Evolutionary conservation across 2,113 vertebrate species (phyloP), one percentile per base, ranked within the genome.

Genomic region (Vimba vimba): DNA sequence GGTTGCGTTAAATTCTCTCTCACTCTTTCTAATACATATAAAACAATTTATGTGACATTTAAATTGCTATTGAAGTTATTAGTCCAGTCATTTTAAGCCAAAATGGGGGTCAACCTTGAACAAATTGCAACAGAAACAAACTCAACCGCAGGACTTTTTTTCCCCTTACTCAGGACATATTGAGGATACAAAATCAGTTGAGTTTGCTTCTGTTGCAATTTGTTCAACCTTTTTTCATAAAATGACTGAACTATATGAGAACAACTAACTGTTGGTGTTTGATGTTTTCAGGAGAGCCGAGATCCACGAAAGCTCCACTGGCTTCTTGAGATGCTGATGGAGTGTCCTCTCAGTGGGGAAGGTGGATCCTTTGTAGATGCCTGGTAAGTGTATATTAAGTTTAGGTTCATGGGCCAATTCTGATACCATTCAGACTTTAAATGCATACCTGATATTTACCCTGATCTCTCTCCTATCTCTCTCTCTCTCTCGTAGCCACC

Each of bases 331-430:
- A 88, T 99, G 91, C 93, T 99, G 66, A 95, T 99, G 96, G 97
- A 99, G 87, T 96, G 96, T 77, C 98, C 97, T 1, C 80, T 99
- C 86, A 97, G 96, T 33, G 97, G 97, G 52, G 97, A 99, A 95
- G 97, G 97, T 47, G 96, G 98, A 75, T 99, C 98, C 0, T 99
- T 98, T 95, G 96, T 97, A 86, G 98, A 98, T 79, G 97, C 98
- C 88, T 98, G 98, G 97, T 99, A 94, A 64, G 90, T 55, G 39
- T 23, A 30, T 78, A 19, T 78, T 39, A 47, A 4, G 11, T 39
- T 39, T 71, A 39, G 36, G 3, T 71, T 69, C 2, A 33, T 21
- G 8, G 33, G 33, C 33, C 23, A 39, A 21, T 52, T 52, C 25
- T 19, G 12, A 52, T 8, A 19, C 13, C 33, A 27, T 77, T 50